These are phyloP conservation scores for Leptestheria dahalacensis DNA, from an alignment of 1,140 invertebrate genomes.

Conservation along the genomic window DNA sequence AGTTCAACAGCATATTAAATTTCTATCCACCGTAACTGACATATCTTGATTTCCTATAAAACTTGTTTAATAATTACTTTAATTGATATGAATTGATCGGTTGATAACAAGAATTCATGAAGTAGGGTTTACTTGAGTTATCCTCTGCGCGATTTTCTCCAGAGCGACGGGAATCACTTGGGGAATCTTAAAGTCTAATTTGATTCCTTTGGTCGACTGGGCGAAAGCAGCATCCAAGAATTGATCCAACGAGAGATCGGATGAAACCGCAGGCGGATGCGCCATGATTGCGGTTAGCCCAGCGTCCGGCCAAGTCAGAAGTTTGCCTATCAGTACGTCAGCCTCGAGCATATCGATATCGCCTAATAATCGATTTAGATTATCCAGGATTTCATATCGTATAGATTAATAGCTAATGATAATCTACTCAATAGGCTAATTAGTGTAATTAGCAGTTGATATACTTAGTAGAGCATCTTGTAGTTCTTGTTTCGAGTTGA, in stretches of 20 bases:
- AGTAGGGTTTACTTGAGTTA: slow-evolving; percentile 29
- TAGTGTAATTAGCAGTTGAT: no score
- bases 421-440: background rate
- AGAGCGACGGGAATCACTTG: slow-evolving; percentile 54
- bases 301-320: slow-evolving; percentile 27
- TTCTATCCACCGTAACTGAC: no score
- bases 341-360: slow-evolving; percentile 70
- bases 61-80: background rate
- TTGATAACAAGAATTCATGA: no score
- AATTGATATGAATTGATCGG: no score
- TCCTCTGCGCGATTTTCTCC: slow-evolving; percentile 34
- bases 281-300: slow-evolving; percentile 52
- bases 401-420: background rate
- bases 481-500: background rate
- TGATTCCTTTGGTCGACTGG: slow-evolving; percentile 49
- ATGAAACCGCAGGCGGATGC: slow-evolving; percentile 53
- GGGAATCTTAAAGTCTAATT: slow-evolving; percentile 73
- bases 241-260: slow-evolving; percentile 56
- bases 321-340: slow-evolving; percentile 54
- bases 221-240: slow-evolving; percentile 43
- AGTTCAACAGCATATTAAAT: no score
- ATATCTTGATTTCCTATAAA: background rate
- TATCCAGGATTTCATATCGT: background rate
- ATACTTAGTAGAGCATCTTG: no score
- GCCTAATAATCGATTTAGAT: slow-evolving; percentile 33